These are phyloP conservation scores for Microplitis mediator DNA, from an alignment of 1,140 invertebrate species.

Conservation along the genomic window DNA sequence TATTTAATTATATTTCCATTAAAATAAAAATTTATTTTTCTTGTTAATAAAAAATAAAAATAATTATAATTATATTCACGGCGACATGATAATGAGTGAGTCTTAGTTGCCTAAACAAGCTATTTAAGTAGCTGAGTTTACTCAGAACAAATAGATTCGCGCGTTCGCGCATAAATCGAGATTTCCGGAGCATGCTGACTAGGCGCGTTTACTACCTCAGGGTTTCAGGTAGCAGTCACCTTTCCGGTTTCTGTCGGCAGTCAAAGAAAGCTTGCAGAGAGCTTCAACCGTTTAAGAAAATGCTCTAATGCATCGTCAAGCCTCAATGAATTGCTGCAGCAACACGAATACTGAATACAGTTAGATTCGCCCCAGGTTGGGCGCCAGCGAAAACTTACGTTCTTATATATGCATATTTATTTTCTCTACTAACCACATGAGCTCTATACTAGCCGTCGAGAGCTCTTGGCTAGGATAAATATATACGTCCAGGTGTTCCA, in stretches of 20 bases:
- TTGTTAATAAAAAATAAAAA: no score
- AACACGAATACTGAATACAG: no score
- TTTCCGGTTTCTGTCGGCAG: constrained; percentile 2
- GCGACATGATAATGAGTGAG: no score
- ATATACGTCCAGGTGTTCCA: constrained; percentile 58
- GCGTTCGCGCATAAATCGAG: constrained; percentile 13
- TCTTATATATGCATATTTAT: background rate
- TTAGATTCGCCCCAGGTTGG: no score
- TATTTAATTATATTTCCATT: no score
- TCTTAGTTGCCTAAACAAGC: no score
- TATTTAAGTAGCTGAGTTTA: background rate
- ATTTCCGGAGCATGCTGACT: constrained; percentile 9
- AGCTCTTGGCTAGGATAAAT: constrained; percentile 20
- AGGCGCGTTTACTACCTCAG: background rate
- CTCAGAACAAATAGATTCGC: background rate
- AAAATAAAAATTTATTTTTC: no score
- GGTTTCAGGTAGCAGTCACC: constrained; percentile 8
- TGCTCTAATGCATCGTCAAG: background rate
- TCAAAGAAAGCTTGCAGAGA: background rate
- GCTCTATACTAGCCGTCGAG: background rate
- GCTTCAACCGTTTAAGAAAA: background rate
- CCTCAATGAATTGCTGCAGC: constrained; percentile 1
- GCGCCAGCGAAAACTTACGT: background rate
- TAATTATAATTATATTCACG: no score
- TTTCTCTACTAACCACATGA: constrained; percentile 16